Evolutionary conservation across 2,797 vertebrate genomes (phyloP).

Genomic region (Eidolon dupreanum): DNA sequence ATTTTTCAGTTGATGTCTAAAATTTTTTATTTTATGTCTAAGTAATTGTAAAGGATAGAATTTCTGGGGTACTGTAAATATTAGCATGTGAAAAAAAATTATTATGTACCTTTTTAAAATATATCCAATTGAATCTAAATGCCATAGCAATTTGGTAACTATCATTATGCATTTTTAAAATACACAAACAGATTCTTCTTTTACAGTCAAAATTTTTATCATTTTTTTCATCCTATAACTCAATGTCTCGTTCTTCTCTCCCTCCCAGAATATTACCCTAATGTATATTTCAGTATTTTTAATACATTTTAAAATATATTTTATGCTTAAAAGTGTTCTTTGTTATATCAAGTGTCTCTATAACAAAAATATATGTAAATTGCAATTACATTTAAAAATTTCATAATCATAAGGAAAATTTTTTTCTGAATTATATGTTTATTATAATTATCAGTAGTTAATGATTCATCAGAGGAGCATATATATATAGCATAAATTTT

Average conservation of each 20-base stretch:
- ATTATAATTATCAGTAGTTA: neutral
- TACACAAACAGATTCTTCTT: neutral
- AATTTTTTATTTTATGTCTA: neutral
- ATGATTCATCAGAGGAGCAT: neutral
- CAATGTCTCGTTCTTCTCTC: neutral
- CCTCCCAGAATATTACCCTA: neutral
- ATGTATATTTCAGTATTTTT: neutral
- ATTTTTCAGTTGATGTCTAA: neutral
- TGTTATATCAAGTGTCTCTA: neutral
- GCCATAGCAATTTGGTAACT: neutral
- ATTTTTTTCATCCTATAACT: neutral
- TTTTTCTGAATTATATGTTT: constrained; percentile 4
- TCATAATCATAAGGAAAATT: neutral
- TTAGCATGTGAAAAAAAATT: neutral
- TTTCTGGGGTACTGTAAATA: neutral
- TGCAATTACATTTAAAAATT: neutral
- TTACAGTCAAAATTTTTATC: constrained; percentile 8
- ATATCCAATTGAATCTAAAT: neutral
- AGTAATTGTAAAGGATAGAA: neutral
- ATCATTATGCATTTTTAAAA: constrained; percentile 1
- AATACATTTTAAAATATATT: neutral
- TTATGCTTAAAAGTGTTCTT: constrained; percentile 32
- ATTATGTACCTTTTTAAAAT: neutral
- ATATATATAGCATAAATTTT: neutral
- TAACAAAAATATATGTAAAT: neutral